Base-by-base conservation (phyloP, 2,797 vertebrate genomes). In the Falco novaeseelandiae region DNA sequence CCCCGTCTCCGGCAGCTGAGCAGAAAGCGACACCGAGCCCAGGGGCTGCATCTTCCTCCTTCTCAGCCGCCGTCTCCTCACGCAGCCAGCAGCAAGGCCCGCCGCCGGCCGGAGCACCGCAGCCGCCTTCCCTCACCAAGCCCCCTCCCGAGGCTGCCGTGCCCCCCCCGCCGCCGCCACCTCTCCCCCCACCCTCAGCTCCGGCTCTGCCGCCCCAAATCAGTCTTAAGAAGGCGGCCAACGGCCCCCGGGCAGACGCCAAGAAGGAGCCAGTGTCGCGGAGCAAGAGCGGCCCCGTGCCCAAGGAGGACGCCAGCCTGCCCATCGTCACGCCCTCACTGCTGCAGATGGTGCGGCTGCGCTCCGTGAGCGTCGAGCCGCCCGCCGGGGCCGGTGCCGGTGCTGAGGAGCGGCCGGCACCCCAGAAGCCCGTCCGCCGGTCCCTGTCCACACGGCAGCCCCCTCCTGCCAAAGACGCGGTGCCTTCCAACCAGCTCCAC, bases 341-440 rank as follows among this genome's bases (percentile, higher is more conserved):
- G 90, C 98, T 99, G 96, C 99, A 99, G 97, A 99, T 99, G 99
- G 99, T 99, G 76, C 98, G 99, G 40, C 98, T 99, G 66, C 98
- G 99, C 94, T 99, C 99, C 1, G 98, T 99, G 72, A 98, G 95
- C 79, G 98, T 99, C 96, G 98, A 97, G 15, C 59, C 95, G 1
- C 44, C 88, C 0, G 12, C 95, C 2, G 65, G 94, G 4, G 98
- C 98, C 0, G 34, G 52, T 36, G 40, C 96, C 54, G 46, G 55
- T 2, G 14, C 90, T 1, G 98, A 98, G 65, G 98, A 98, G 65
- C 76, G 73, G 3, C 12, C 14, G 1, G 95, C 72, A 8, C 96
- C 95, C 25, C 96, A 98, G 93, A 98, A 97, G 48, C 99, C 99
- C 29, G 91, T 99, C 58, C 99, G 99, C 94, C 98, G 98, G 25